phyloP scores from a whole-genome alignment of 2,113 vertebrate genomes.

The Hippocampus mohnikei region DNA sequence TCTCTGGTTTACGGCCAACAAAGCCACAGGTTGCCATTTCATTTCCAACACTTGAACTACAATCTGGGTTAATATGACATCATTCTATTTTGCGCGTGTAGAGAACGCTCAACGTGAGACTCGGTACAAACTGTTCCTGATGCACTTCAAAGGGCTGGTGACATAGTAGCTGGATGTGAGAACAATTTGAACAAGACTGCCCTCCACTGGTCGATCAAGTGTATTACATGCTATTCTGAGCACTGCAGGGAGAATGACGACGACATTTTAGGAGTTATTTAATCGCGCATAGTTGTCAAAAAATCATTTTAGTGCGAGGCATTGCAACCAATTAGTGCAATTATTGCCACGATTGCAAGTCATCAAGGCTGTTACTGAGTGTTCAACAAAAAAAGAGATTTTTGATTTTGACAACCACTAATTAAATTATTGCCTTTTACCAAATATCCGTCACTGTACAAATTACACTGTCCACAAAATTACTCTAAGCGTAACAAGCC shows the following conservation, averaged over 20 bases:
- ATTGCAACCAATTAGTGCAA: no score
- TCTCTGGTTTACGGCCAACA: slow-evolving; percentile 25
- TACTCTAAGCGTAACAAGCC: no score
- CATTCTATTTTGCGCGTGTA: slow-evolving; percentile 6
- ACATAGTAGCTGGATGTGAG: background rate
- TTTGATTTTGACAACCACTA: no score
- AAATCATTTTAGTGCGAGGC: background rate
- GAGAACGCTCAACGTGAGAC: background rate
- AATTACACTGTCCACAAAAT: no score
- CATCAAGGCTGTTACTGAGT: no score
- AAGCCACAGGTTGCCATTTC: slow-evolving; percentile 13
- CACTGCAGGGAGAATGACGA: background rate
- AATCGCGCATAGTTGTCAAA: background rate
- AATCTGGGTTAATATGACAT: background rate
- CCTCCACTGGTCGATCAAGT: background rate
- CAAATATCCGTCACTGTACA: no score
- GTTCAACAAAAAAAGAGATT: no score
- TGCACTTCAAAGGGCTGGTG: background rate
- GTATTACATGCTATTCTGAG: background rate
- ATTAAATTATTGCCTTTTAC: no score
- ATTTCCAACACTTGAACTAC: slow-evolving; percentile 7
- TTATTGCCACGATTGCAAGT: no score
- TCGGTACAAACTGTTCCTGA: background rate
- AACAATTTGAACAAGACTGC: background rate
- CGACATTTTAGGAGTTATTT: background rate